These are phyloP conservation scores for Acanthacorydalis orientalis DNA, from an alignment of 2,888 invertebrate species.

Conservation along the genomic window DNA sequence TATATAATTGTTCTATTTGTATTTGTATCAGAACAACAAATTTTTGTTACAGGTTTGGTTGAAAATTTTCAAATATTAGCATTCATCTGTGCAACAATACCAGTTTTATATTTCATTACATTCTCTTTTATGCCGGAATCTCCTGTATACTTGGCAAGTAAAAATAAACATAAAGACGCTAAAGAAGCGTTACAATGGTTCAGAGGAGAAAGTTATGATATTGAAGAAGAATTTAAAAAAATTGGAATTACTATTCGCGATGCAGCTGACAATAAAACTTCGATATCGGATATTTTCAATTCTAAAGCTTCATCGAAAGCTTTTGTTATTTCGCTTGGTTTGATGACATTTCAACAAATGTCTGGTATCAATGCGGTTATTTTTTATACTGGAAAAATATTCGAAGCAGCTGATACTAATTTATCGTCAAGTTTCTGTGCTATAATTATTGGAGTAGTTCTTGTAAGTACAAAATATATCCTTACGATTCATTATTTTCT, in stretches of 20 bases:
- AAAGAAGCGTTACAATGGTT: constrained; percentile 40
- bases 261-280: constrained; percentile 27
- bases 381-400: constrained; percentile 21
- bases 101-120: constrained; percentile 25
- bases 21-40: not conserved
- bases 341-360: constrained; percentile 30
- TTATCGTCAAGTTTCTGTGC: constrained; percentile 20
- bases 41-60: constrained; percentile 19
- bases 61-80: constrained; percentile 28
- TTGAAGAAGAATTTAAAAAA: constrained; percentile 34
- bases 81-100: constrained; percentile 24
- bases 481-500: not conserved
- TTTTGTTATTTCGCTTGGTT: constrained; percentile 19
- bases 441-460: constrained; percentile 27
- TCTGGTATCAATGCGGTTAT: constrained; percentile 25
- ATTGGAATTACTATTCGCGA: constrained; percentile 31
- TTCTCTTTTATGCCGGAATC: constrained; percentile 55
- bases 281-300: constrained; percentile 28
- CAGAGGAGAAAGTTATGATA: constrained; percentile 39
- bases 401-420: constrained; percentile 18
- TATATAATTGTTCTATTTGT: no score
- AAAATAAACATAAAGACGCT: constrained; percentile 38
- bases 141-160: constrained; percentile 41
- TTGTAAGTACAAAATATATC: constrained; percentile 14
- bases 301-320: constrained; percentile 15